Evolutionary conservation across 2,888 invertebrate species (phyloP).

Genomic region (Elegia similella): DNA sequence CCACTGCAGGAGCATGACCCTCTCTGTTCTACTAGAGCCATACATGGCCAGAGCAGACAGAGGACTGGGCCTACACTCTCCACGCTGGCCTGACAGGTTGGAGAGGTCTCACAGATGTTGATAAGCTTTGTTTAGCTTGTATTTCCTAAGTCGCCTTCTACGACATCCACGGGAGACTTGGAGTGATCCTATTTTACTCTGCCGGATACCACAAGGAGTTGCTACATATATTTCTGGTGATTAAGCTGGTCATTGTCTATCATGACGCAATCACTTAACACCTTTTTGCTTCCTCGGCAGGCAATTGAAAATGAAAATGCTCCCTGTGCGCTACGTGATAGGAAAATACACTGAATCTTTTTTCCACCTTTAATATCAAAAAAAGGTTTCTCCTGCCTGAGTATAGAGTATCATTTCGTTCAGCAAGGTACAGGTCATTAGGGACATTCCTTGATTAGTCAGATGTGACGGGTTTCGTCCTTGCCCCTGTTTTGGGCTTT

Average conservation of each 20-base stretch:
- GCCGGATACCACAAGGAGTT: too few relatives aligned
- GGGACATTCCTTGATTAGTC: slow-evolving; percentile 49
- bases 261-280: slow-evolving; percentile 17
- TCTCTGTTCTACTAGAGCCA: too few relatives aligned
- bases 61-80: too few relatives aligned
- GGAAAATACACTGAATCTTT: slow-evolving; percentile 17
- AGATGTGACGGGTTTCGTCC: slow-evolving; percentile 43
- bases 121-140: too few relatives aligned
- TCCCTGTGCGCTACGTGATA: slow-evolving; percentile 21
- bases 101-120: too few relatives aligned
- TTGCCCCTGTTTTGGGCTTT: slow-evolving; percentile 47
- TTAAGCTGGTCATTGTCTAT: neutral
- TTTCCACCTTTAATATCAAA: slow-evolving; percentile 3
- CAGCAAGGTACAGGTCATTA: slow-evolving; percentile 36
- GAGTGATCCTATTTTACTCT: too few relatives aligned
- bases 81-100: too few relatives aligned
- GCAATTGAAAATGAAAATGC: slow-evolving; percentile 28
- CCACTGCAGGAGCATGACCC: too few relatives aligned
- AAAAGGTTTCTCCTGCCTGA: neutral
- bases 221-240: too few relatives aligned
- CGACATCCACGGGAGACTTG: too few relatives aligned
- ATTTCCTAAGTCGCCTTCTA: too few relatives aligned
- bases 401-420: slow-evolving; percentile 20
- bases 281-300: slow-evolving; percentile 21
- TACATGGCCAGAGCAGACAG: too few relatives aligned